Evolutionary conservation across 1,140 invertebrate species (phyloP), one percentile per base, ranked within the genome.

Genomic region (Neuroterus valhalla): DNA sequence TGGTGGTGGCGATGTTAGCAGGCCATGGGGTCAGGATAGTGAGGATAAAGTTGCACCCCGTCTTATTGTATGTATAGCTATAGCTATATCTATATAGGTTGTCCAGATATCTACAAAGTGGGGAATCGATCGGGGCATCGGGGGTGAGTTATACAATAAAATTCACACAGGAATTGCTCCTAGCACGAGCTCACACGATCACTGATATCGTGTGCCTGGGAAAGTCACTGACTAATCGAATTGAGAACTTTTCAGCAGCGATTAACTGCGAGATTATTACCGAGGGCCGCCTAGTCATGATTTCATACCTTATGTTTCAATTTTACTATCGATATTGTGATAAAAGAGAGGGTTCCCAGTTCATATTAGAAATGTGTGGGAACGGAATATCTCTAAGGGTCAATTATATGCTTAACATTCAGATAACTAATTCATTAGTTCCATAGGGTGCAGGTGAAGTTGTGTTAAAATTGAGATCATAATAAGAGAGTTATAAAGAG

Each of bases 141-240:
- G 81, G 78, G 82, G 83, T 81, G 80, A 68, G 72, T 75, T 38
- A 38, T 8, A 79, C 82, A 86, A 90, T 88, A 82, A 85, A 87
- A 84, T 86, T 89, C 89, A 89, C 86, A 88, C 82, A 86, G 86
- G 83, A 86, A 86, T 87, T 78, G 83, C 79, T 83, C 72, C 81
- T 76, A 82, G 79, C 87, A 87, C 85, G 84, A 86, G 87, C 84
- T 86, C 86, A 82, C 88, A 86, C 82, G 88, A 90, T 87, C 82
- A 84, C 83, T 77, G 79, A 75, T 78, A 79, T 62, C 77, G 76
- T 75, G 80, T 70, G 80, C 84, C 84, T 88, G 86, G 85, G 87
- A 88, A 87, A 84, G 77, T 80, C 78, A 73, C 79, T 85, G 85
- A 88, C 85, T 88, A 87, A 88, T 88, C 86, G 85, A 86, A 81